Evolutionary conservation across 2,888 invertebrate genomes (phyloP).

Genomic region (Ophioninae sp.): DNA sequence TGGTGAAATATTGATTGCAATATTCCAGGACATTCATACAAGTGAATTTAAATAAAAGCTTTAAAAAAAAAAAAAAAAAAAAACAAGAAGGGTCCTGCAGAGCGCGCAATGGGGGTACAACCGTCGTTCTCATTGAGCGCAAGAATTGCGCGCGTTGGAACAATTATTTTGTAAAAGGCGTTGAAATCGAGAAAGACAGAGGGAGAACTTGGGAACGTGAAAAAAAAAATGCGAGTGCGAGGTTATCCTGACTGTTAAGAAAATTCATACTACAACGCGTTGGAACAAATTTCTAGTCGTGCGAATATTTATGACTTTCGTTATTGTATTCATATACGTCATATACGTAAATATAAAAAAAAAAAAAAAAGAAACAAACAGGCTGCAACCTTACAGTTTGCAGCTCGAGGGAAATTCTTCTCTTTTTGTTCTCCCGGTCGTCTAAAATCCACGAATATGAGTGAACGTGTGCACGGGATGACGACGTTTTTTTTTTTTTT

Average conservation of each 20-base stretch:
- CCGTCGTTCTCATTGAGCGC: neutral
- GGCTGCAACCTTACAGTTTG: neutral
- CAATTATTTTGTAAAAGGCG: constrained; percentile 42
- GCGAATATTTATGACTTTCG: constrained; percentile 40
- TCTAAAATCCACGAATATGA: constrained; percentile 34
- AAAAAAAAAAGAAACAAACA: neutral
- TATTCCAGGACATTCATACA: no score
- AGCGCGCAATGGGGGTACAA: neutral
- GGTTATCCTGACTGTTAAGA: constrained; percentile 22
- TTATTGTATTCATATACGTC: constrained; percentile 15
- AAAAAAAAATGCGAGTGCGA: constrained; percentile 4
- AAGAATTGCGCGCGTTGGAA: neutral
- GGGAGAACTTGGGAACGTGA: constrained; percentile 42
- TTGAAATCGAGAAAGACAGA: constrained; percentile 49
- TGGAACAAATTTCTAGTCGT: constrained; percentile 52
- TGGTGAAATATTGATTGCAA: no score
- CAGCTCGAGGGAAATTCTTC: constrained; percentile 25
- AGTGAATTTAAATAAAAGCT: no score
- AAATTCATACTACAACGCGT: constrained; percentile 48
- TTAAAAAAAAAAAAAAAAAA: neutral
- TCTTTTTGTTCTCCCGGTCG: constrained; percentile 1
- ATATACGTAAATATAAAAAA: neutral
- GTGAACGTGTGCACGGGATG: constrained; percentile 13
- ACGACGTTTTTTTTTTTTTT: constrained; percentile 14
- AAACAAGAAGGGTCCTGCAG: neutral